Evolutionary conservation across 2,797 vertebrate species (phyloP).

Genomic region (Xenentodon cancila): DNA sequence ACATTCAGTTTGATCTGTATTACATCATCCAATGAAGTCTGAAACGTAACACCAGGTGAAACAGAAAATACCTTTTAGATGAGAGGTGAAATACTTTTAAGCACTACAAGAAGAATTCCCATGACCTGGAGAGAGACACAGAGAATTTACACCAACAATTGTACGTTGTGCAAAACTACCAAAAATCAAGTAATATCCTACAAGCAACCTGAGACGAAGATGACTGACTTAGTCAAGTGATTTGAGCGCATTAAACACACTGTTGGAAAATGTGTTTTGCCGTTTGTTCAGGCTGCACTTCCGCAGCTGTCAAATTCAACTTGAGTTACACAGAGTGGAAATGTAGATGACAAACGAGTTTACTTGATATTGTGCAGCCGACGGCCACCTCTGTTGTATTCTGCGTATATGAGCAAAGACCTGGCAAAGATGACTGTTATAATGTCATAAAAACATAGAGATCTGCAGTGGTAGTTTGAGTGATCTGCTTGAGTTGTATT

Average conservation of each 20-base stretch:
- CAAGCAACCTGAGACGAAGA: constrained; percentile 23
- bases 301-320: constrained; percentile 45
- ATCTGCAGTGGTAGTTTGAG: too few relatives aligned
- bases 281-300: constrained; percentile 7
- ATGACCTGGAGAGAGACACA: too few relatives aligned
- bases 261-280: constrained; percentile 1
- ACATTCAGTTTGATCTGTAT: too few relatives aligned
- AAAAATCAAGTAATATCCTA: constrained; percentile 32
- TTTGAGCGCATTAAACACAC: constrained; percentile 28
- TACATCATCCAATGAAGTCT: too few relatives aligned
- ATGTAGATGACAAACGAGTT: constrained; percentile 31
- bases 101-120: too few relatives aligned
- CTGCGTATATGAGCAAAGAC: constrained; percentile 8
- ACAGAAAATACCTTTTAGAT: too few relatives aligned
- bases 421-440: constrained; percentile 1
- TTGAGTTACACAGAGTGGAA: constrained; percentile 24
- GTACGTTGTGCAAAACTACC: constrained; percentile 34
- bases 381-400: constrained; percentile 14
- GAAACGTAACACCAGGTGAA: too few relatives aligned
- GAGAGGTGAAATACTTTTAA: too few relatives aligned
- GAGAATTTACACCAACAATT: not conserved
- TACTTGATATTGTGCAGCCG: constrained; percentile 28
- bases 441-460: not conserved
- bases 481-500: too few relatives aligned
- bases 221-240: constrained; percentile 32